Percentiles rank a stretch among this genome's conserved stretches.
Evolutionary conservation across 2,113 vertebrate species (phyloP).

Genomic region (Tapirus terrestris): DNA sequence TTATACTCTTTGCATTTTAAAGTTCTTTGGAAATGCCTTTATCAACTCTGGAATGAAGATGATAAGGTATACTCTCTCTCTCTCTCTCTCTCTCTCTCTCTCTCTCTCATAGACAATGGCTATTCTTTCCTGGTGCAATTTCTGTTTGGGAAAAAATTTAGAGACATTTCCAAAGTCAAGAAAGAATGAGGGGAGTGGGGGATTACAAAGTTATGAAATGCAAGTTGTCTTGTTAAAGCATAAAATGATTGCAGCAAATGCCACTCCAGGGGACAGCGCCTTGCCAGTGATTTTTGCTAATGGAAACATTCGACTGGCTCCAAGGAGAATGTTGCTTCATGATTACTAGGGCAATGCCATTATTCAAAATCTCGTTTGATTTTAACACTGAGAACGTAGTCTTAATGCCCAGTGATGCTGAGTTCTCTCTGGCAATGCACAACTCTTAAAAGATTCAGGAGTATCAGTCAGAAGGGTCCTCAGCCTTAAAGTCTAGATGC

Average conservation of each 20-base stretch:
- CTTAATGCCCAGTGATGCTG: not conserved
- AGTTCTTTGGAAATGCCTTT: not conserved
- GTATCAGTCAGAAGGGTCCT: not conserved
- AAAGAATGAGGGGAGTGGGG: not conserved
- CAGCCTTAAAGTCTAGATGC: not conserved
- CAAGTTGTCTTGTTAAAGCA: constrained; percentile 57
- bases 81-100: not conserved
- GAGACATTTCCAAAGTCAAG: constrained; percentile 48
- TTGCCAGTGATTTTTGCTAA: constrained; percentile 62
- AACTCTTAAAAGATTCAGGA: not conserved
- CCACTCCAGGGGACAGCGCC: not conserved
- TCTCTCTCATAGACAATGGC: not conserved
- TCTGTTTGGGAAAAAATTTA: constrained; percentile 32
- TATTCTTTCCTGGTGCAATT: not conserved
- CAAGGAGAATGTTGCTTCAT: not conserved
- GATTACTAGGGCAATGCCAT: constrained; percentile 39
- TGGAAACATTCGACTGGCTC: constrained; percentile 38
- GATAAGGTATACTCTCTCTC: not conserved
- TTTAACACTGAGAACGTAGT: not conserved
- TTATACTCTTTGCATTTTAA: not conserved
- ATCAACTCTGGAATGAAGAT: not conserved
- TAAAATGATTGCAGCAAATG: constrained; percentile 33
- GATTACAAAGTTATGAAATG: constrained; percentile 44
- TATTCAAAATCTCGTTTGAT: constrained; percentile 55
- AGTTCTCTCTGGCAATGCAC: not conserved